Evolutionary conservation across 2,888 invertebrate genomes (phyloP), one percentile per base, ranked within the genome.

Genomic region (Hoplodrina blanda): DNA sequence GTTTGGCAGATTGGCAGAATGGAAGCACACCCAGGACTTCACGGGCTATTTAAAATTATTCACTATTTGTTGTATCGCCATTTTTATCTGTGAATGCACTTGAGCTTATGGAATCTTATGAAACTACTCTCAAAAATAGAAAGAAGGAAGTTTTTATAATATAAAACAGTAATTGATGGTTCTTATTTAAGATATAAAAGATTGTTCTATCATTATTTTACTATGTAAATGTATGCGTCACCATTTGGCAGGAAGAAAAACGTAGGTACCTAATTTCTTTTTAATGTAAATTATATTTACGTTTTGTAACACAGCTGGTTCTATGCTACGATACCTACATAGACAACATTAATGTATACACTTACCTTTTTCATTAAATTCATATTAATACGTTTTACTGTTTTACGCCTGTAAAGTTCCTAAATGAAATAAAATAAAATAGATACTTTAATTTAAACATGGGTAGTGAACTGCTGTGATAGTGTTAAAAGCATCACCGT

Each of bases 31-130:
- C 57, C 69, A 71, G 69, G 69, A 69, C 84, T 85, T 86, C 78
- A 78, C 81, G 85, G 82, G 82, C 83, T 84, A 85, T 89, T 89
- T 87, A 84, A 85, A 88, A 84, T 83, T 83, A 87, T 85, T 85
- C 80, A 82, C 80, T 72, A 80, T 76, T 75, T 78, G 82, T 68
- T 76, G 81, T 82, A 80, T 80, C 59, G 78, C 76, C 76, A 77
- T 80, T 84, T 82, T 82, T 82, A 76, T 78, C 66, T 73, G 72
- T 64, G 75, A 72, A 73, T 71, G 68, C 74, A 65, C 62, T 74
- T 63, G 53, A 10, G 69, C 50, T 64, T 44, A 59, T 46, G 33
- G 15, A 11, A 49, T 25, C n/a, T 19, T 30, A n/a, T 52, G 20
- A 37, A 73, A 66, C 8, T 65, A 46, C 17, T 19, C 37, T 25